Conservation (phyloP, 2,113 vertebrate genomes). For the Genyomyrus donnyi region DNA sequence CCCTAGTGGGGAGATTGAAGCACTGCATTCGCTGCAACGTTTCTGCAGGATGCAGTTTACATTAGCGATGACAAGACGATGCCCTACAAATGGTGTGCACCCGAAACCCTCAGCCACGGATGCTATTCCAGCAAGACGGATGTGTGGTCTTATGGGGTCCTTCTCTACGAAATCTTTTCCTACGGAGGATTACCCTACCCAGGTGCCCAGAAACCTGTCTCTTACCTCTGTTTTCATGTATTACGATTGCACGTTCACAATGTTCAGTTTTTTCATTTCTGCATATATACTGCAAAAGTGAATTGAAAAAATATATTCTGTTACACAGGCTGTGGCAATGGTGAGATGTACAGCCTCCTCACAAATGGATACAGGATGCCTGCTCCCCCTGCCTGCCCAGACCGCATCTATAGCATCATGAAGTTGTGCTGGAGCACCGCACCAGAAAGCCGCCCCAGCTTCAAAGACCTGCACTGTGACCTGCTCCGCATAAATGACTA, state of each 20-base stretch:
- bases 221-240: background rate
- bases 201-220: slow-evolving; percentile 45
- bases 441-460: slow-evolving; percentile 49
- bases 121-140: slow-evolving; percentile 69
- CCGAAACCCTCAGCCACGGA: slow-evolving; percentile 63
- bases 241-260: background rate
- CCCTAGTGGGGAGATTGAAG: background rate
- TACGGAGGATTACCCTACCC: slow-evolving; percentile 63
- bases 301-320: slow-evolving; percentile 3
- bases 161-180: slow-evolving; percentile 71
- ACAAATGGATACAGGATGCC: slow-evolving; percentile 57
- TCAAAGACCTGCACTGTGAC: slow-evolving; percentile 39
- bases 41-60: slow-evolving; percentile 64
- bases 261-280: background rate
- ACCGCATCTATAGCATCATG: slow-evolving; percentile 54
- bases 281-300: background rate
- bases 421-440: slow-evolving; percentile 52
- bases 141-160: slow-evolving; percentile 70
- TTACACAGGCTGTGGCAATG: slow-evolving; percentile 50
- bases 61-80: slow-evolving; percentile 56
- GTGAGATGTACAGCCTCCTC: slow-evolving; percentile 49
- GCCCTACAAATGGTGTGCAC: slow-evolving; percentile 74
- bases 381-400: slow-evolving; percentile 47
- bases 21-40: background rate
- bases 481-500: slow-evolving; percentile 36